Percentiles rank a stretch among this genome's conserved stretches.
Evolutionary conservation across 1,140 invertebrate genomes (phyloP).

Genomic region (Carcinoscorpius rotundicauda): DNA sequence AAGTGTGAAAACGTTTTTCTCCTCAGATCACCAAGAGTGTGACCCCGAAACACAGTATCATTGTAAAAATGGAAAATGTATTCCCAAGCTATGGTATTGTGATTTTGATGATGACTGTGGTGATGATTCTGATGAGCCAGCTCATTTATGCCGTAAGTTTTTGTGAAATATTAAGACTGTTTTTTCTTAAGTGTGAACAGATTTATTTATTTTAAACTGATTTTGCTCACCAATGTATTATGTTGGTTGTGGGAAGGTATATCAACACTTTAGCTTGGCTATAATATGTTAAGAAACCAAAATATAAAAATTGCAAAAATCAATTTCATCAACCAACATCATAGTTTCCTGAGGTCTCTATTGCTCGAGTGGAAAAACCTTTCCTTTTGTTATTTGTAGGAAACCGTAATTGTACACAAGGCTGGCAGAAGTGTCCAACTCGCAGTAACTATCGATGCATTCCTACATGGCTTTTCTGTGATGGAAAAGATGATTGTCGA

Average conservation of each 20-base stretch:
- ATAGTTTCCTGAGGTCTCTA: too few species aligned
- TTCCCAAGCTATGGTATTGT: conserved; percentile 92
- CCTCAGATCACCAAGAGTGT: conserved; percentile 58
- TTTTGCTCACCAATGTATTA: neutral
- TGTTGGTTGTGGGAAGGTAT: neutral
- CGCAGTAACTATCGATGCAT: conserved; percentile 83
- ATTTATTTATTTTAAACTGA: neutral
- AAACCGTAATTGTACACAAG: conserved; percentile 76
- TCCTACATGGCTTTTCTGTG: conserved; percentile 89
- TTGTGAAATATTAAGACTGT: neutral
- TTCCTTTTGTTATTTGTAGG: conserved; percentile 17
- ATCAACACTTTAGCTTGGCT: neutral
- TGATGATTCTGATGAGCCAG: conserved; percentile 86
- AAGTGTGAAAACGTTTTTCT: conserved; percentile 5
- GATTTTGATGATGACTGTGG: conserved; percentile 80
- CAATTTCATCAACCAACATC: too few species aligned
- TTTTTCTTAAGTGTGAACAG: neutral
- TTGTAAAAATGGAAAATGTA: conserved; percentile 79
- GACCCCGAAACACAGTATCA: conserved; percentile 50
- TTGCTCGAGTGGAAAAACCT: neutral
- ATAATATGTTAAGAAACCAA: too few species aligned
- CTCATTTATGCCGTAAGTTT: conserved; percentile 60
- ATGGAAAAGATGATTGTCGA: conserved; percentile 66
- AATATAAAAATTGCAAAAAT: too few species aligned
- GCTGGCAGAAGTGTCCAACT: conserved; percentile 82